phyloP scores from a whole-genome alignment of 2,888 invertebrate species.

The Sphinx pinastri region DNA sequence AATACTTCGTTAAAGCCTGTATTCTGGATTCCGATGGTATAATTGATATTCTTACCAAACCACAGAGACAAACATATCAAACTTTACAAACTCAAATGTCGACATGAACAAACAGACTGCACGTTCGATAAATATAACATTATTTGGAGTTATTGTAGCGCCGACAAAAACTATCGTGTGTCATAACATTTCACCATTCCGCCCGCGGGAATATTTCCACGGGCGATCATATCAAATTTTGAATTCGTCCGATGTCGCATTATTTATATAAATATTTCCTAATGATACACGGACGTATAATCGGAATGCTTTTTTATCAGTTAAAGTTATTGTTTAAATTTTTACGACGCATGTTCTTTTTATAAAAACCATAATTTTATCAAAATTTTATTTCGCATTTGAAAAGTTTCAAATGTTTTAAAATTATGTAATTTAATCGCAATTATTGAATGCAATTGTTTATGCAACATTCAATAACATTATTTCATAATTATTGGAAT shows the following conservation, averaged over 20 bases:
- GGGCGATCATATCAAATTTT: conserved; percentile 43
- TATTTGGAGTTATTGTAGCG: conserved; percentile 31
- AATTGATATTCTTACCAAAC: too few species aligned
- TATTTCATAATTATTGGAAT: too few species aligned
- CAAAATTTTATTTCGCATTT: not conserved
- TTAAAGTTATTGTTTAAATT: not conserved
- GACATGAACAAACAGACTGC: conserved; percentile 37
- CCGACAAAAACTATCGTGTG: conserved; percentile 42
- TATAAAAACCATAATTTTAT: too few species aligned
- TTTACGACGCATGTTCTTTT: too few species aligned
- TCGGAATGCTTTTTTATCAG: not conserved
- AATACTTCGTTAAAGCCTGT: too few species aligned
- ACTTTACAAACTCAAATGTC: not conserved
- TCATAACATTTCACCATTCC: conserved; percentile 47
- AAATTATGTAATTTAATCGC: too few species aligned
- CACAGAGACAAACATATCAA: too few species aligned
- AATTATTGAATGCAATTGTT: too few species aligned
- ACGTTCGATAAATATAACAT: conserved; percentile 27
- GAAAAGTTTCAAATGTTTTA: not conserved
- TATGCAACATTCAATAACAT: too few species aligned
- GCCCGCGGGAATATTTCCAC: conserved; percentile 39
- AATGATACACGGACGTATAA: conserved; percentile 18
- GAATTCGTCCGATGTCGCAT: conserved; percentile 14
- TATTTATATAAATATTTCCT: conserved; percentile 18
- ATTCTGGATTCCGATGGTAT: too few species aligned